Evolutionary conservation across 2,113 vertebrate species (phyloP), one percentile per base, ranked within the genome.

Genomic region (Benitochromis conjunctus): DNA sequence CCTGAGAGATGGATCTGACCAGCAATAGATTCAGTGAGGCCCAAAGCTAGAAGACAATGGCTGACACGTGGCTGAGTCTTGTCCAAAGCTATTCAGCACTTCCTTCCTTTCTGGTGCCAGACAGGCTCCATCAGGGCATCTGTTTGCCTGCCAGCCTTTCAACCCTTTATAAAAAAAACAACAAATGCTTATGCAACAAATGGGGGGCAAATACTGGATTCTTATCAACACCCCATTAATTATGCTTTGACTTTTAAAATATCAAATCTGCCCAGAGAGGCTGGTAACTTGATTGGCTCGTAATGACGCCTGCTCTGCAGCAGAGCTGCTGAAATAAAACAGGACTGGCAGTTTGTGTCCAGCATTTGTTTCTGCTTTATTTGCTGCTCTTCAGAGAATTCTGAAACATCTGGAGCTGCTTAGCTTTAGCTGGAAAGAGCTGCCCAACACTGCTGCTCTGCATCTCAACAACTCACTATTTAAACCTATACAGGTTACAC

Each of bases 391-490:
- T 83, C 26, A 11, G 71, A 86, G 58, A 38, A 43, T 56, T 16
- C 11, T 24, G 5, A 38, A 56, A 88, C 93, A 95, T 93, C 91
- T 93, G 92, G 92, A 81, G 24, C 9, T 18, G 3, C 51, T 90
- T 87, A 55, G 81, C 31, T 81, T 10, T 55, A 60, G 41, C 58
- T 55, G 43, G 56, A 24, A 58, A 56, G 81, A 66, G 14, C 71
- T 21, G 56, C 36, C 46, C 2, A 18, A 2, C 26, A 74, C 1
- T 13, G 58, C 62, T 66, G 55, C 26, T 31, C 66, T 41, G 58
- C 66, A 36, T 57, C 58, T 5, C 6, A 69, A 56, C 78, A 82
- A 74, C 54, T 14, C 26, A 56, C 53, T 21, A 51, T 36, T 71
- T 78, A 12, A 19, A n/a, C 54, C 46, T n/a, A n/a, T n/a, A 31